phyloP scores from a whole-genome alignment of 2,888 invertebrate species.

The Branchipolynoe longqiensis region DNA sequence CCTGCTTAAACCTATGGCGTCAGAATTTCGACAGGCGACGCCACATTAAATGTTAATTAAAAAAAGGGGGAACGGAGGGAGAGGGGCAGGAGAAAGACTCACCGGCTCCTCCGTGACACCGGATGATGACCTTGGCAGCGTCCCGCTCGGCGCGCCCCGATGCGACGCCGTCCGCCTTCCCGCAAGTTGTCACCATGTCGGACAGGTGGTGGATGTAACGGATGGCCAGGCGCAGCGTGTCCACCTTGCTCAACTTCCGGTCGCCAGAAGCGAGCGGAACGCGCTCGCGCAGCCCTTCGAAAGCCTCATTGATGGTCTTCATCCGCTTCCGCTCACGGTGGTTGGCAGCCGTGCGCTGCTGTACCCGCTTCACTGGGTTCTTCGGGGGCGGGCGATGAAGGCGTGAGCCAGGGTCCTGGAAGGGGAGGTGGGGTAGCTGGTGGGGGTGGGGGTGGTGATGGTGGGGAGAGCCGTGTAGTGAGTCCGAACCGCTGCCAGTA shows the following conservation, averaged over 20 bases:
- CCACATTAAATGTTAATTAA: too few species aligned
- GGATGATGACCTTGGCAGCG: conserved; percentile 90
- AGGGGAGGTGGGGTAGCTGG: not conserved
- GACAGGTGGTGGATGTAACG: conserved; percentile 95
- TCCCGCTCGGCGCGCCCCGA: conserved; percentile 88
- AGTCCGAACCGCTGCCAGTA: not conserved
- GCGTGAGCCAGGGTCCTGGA: not conserved
- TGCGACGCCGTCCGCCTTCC: conserved; percentile 72
- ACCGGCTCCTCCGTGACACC: conserved; percentile 78
- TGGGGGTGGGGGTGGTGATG: not conserved
- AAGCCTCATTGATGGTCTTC: conserved; percentile 98
- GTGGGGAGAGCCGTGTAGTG: not conserved
- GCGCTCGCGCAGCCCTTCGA: conserved; percentile 94
- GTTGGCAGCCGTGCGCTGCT: conserved; percentile 96
- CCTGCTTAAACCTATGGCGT: too few species aligned
- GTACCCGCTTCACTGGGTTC: conserved; percentile 86
- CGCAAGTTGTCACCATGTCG: conserved; percentile 86
- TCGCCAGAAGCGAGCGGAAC: conserved; percentile 91
- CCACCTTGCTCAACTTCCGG: conserved; percentile 95
- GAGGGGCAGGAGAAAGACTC: not conserved
- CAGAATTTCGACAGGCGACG: too few species aligned
- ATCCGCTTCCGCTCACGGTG: conserved; percentile 94
- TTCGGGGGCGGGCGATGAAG: conserved; percentile 15
- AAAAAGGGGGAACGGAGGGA: too few species aligned
- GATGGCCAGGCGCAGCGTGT: conserved; percentile 94